A percentile compares a stretch with the other conserved stretches of the same genome.
These are phyloP conservation scores for Sebastes goodei DNA, from an alignment of 2,797 vertebrate species.

Conservation along the genomic window DNA sequence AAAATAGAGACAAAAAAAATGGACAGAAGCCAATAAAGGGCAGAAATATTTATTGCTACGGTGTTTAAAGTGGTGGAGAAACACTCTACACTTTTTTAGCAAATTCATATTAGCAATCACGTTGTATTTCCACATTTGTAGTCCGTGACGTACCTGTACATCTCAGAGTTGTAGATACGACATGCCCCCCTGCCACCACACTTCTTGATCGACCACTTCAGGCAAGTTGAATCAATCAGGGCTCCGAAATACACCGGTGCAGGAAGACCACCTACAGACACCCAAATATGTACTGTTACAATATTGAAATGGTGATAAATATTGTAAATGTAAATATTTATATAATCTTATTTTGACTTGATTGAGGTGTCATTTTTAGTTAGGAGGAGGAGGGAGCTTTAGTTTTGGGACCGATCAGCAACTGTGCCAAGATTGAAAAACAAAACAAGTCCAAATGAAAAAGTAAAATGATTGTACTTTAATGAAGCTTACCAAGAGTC, in stretches of 20 bases:
- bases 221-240: constrained; percentile 90
- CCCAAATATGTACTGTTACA: background rate
- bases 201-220: constrained; percentile 87
- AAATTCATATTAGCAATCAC: background rate
- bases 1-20: background rate
- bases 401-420: background rate
- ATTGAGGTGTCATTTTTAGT: background rate
- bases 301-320: background rate
- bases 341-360: background rate
- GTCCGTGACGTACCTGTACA: constrained; percentile 80
- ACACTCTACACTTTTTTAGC: background rate
- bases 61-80: background rate
- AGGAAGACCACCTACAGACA: constrained; percentile 89
- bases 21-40: background rate
- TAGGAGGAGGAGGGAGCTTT: background rate
- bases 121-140: background rate
- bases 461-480: background rate
- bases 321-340: background rate
- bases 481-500: constrained; percentile 83
- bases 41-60: background rate
- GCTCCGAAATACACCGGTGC: constrained; percentile 92
- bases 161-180: constrained; percentile 86
- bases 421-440: background rate
- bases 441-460: background rate
- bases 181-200: constrained; percentile 88